Conservation (phyloP, 2,888 invertebrate species). For the Aporophyla nigra region DNA sequence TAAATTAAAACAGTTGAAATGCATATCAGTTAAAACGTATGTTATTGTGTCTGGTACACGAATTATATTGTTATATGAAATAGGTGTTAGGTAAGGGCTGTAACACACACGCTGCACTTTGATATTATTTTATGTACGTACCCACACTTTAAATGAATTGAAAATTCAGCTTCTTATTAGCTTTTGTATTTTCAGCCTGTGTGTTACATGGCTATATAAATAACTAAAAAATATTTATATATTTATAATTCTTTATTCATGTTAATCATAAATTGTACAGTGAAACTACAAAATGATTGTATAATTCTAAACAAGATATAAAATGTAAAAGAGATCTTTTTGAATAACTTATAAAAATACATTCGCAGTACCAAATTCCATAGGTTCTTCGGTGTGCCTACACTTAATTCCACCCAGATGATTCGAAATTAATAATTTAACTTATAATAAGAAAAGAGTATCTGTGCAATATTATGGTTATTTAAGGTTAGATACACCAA, state of each 20-base stretch:
- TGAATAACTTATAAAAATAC: not conserved
- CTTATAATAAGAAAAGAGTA: not conserved
- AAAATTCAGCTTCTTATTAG: conserved; percentile 3
- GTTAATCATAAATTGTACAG: conserved; percentile 23
- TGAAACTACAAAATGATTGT: conserved; percentile 10
- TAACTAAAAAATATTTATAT: conserved; percentile 42
- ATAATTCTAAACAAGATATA: conserved; percentile 1
- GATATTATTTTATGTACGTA: not conserved
- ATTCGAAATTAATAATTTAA: not conserved
- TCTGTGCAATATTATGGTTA: conserved; percentile 2
- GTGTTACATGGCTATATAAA: conserved; percentile 47
- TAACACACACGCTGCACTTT: conserved; percentile 49
- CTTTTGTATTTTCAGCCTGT: conserved; percentile 46
- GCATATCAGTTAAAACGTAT: conserved; percentile 72
- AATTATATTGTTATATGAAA: conserved; percentile 62
- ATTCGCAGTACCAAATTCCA: not conserved
- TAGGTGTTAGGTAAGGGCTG: conserved; percentile 61
- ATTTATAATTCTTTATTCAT: conserved; percentile 39
- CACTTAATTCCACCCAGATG: not conserved
- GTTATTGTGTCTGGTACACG: conserved; percentile 79
- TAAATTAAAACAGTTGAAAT: conserved; percentile 55
- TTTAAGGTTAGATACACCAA: not conserved
- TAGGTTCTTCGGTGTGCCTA: not conserved
- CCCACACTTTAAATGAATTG: not conserved
- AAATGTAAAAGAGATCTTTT: not conserved